A percentile compares a stretch with the other conserved stretches of the same genome.
These are phyloP conservation scores for Pasiphila rectangulata DNA, from an alignment of 2,888 invertebrate species.

Conservation along the genomic window DNA sequence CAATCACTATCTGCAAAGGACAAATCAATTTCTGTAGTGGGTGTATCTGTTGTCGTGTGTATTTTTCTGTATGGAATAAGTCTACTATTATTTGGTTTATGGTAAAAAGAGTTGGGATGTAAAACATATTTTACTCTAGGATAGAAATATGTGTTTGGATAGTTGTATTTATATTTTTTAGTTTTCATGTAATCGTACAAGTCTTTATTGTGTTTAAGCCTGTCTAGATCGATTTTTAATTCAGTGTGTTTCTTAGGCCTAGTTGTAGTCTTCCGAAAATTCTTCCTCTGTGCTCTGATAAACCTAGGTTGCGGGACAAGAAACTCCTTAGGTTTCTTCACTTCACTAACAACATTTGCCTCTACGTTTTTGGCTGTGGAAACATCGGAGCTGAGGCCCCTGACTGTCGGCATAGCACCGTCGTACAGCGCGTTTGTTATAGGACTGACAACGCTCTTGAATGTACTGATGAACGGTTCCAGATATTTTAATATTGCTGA, in stretches of 20 bases:
- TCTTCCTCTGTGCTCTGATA: conserved; percentile 68
- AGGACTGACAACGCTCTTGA: conserved; percentile 63
- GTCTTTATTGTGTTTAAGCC: conserved; percentile 69
- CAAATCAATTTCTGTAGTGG: conserved; percentile 33
- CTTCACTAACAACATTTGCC: conserved; percentile 48
- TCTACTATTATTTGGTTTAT: conserved; percentile 57
- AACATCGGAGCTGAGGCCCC: conserved; percentile 66
- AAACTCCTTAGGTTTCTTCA: conserved; percentile 62
- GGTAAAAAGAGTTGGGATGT: conserved; percentile 55
- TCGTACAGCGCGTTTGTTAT: conserved; percentile 67
- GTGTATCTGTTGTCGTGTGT: conserved; percentile 35
- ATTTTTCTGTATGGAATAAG: conserved; percentile 51
- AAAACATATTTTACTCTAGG: conserved; percentile 68
- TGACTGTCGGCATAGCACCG: conserved; percentile 69
- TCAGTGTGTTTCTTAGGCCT: conserved; percentile 68
- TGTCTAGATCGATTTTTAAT: conserved; percentile 65
- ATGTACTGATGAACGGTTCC: conserved; percentile 66
- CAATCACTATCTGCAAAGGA: conserved; percentile 51
- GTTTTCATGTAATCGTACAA: conserved; percentile 69
- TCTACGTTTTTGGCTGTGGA: conserved; percentile 57
- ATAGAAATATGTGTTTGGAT: conserved; percentile 68
- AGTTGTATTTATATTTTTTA: conserved; percentile 73
- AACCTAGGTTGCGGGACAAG: conserved; percentile 67
- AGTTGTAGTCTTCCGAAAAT: conserved; percentile 49
- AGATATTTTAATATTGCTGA: conserved; percentile 70